Base-by-base conservation (phyloP, 2,113 vertebrate genomes). In the Acrocephalus kingi region DNA sequence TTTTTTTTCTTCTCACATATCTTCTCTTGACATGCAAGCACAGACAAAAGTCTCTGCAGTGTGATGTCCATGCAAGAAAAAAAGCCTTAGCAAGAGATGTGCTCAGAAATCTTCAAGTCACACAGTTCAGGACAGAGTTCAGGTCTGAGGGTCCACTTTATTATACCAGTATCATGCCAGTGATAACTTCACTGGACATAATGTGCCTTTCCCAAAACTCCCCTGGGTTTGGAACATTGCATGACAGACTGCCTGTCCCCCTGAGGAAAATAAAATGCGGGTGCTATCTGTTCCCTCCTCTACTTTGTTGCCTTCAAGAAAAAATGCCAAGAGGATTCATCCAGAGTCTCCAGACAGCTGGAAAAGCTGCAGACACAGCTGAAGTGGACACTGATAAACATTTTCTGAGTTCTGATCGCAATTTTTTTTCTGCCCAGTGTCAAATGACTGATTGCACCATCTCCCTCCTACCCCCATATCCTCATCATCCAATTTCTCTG, bases 281-380 rank as follows among this genome's bases (percentile, higher is more conserved):
- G 85, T 81, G 79, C 43, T 92, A 35, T 73, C 72, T 89, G 10
- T 87, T 88, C 52, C 51, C 27, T 92, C 55, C 46, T 84, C 41
- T 59, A 31, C n/a, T 82, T 79, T 46, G 54, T 90, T 81, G 76
- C 86, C 83, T 89, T 92, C 72, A 79, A 90, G 68, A 84, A 74
- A 86, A 95, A 93, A 71, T 86, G 73, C 55, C 76, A 90, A 80
- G 35, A 84, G 61, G n/a, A 94, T 81, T 92, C 85, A 93, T 72
- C 41, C 86, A 69, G 75, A 74, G 28, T 83, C 63, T 92, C 59
- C 79, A 93, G 92, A 93, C 75, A 94, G 51, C 88, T 94, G 88
- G 82, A 91, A 94, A 94, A 94, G 72, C 33, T 92, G 94, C 92
- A 93, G 45, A 88, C 82, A 48, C 91, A 86, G 90, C 94, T 90